Conservation (phyloP, 2,797 vertebrate species). For the Podarcis lilfordi region DNA sequence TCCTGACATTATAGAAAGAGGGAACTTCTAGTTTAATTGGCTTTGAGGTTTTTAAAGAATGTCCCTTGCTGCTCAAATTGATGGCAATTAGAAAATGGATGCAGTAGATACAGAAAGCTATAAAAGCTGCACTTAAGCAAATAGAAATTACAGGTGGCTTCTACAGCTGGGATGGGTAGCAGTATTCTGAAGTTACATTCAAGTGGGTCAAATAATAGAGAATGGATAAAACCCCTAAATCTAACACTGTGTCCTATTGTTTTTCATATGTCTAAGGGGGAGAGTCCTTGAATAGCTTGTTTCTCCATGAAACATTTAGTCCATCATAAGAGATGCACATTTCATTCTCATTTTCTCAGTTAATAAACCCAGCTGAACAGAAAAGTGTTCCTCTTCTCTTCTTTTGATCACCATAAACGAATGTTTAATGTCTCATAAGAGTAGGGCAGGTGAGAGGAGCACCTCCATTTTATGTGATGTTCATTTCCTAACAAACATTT, state of each 20-base stretch:
- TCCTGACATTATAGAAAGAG: neutral
- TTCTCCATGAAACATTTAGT: slow-evolving; percentile 26
- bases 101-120: slow-evolving; percentile 37
- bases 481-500: neutral
- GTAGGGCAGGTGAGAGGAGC: neutral
- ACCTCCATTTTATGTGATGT: neutral
- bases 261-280: neutral
- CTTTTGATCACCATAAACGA: neutral
- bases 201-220: slow-evolving; percentile 2
- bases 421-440: neutral
- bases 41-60: slow-evolving; percentile 29
- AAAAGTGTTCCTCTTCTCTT: neutral
- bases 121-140: slow-evolving; percentile 26
- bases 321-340: slow-evolving; percentile 13
- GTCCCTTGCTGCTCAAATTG: neutral
- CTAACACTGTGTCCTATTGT: slow-evolving; percentile 14
- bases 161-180: slow-evolving; percentile 24
- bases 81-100: slow-evolving; percentile 36
- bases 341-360: neutral
- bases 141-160: slow-evolving; percentile 25
- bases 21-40: neutral
- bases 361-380: neutral
- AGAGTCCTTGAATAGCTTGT: slow-evolving; percentile 3
- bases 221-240: slow-evolving; percentile 33
- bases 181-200: slow-evolving; percentile 18